phyloP scores from a whole-genome alignment of 2,113 vertebrate genomes.

The Channa maculata region DNA sequence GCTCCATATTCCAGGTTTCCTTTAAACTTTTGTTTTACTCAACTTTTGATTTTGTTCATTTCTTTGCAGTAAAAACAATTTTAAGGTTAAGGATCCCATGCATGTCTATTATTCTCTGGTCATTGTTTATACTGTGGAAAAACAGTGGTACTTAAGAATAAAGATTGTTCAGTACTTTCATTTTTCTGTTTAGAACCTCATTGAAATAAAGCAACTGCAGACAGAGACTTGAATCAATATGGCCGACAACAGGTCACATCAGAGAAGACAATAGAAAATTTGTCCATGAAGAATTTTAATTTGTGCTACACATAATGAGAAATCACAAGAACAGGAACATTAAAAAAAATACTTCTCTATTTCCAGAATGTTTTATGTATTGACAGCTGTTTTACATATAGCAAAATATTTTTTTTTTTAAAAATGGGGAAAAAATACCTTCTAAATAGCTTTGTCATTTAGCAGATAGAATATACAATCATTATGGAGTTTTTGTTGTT shows the following conservation, averaged over 20 bases:
- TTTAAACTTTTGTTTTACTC: slow-evolving; percentile 1
- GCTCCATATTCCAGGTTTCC: neutral
- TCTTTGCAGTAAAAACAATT: slow-evolving; percentile 33
- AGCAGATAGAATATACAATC: slow-evolving; percentile 78
- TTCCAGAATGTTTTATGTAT: slow-evolving; percentile 76
- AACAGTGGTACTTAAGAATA: slow-evolving; percentile 54
- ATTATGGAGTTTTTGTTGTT: slow-evolving; percentile 58
- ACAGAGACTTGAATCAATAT: neutral
- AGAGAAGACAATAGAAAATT: slow-evolving; percentile 17
- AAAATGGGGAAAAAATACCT: slow-evolving; percentile 73
- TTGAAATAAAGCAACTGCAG: neutral
- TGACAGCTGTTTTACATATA: slow-evolving; percentile 70
- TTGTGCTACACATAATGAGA: slow-evolving; percentile 80
- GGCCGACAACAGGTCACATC: neutral
- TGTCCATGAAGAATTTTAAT: slow-evolving; percentile 78
- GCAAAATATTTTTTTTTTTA: slow-evolving; percentile 72
- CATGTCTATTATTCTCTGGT: slow-evolving; percentile 58
- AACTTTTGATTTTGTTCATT: slow-evolving; percentile 2
- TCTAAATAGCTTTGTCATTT: slow-evolving; percentile 75
- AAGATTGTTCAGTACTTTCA: slow-evolving; percentile 57
- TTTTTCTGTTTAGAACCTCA: neutral
- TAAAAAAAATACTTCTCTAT: slow-evolving; percentile 80
- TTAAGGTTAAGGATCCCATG: slow-evolving; percentile 48
- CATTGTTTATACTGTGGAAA: slow-evolving; percentile 66
- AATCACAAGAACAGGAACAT: slow-evolving; percentile 80